These are phyloP conservation scores for Bolborhynchus lineola DNA, from an alignment of 2,113 vertebrate genomes.

Conservation along the genomic window DNA sequence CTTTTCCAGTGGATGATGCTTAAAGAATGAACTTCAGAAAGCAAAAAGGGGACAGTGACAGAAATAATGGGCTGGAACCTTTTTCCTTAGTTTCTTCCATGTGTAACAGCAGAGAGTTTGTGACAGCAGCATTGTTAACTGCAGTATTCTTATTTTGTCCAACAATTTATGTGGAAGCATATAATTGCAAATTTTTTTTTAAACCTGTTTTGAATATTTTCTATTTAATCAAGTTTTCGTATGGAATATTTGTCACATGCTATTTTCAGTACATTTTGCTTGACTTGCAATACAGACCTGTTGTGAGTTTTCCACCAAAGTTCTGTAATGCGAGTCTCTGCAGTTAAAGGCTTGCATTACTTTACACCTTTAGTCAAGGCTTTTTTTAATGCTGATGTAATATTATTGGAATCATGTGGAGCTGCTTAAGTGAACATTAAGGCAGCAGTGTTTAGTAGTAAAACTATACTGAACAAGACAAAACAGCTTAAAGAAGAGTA, in stretches of 20 bases:
- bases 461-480: not conserved
- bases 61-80: not conserved
- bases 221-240: not conserved
- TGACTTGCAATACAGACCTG: not conserved
- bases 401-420: not conserved
- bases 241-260: accelerated
- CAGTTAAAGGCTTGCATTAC: not conserved
- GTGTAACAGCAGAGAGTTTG: not conserved
- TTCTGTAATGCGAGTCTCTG: not conserved
- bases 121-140: not conserved
- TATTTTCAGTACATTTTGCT: not conserved
- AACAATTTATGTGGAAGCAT: not conserved
- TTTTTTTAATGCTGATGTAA: not conserved
- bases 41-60: not conserved
- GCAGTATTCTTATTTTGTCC: not conserved
- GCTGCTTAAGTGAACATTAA: not conserved
- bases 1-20: not conserved
- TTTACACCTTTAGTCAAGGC: not conserved
- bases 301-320: not conserved
- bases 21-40: not conserved
- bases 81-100: not conserved
- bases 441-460: not conserved
- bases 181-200: not conserved
- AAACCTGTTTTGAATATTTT: not conserved
- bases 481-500: not conserved